Percentiles rank a stretch among this genome's conserved stretches.
These are phyloP conservation scores for Oreotrochilus melanogaster DNA, from an alignment of 2,113 vertebrate species.

Conservation along the genomic window DNA sequence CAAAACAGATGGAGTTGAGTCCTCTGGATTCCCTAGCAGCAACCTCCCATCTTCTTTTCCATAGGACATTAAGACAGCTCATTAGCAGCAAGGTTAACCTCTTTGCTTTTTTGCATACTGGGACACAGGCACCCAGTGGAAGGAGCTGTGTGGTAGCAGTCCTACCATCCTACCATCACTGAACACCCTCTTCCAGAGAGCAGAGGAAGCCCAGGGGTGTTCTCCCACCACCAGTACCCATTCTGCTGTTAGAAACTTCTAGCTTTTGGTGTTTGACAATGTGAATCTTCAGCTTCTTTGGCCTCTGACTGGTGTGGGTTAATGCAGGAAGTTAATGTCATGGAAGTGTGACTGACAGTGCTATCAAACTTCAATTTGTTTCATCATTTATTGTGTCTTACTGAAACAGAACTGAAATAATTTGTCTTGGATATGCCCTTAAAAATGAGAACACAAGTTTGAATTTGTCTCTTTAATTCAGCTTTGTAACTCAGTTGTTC, in stretches of 20 bases:
- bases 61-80: background rate
- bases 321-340: background rate
- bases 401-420: background rate
- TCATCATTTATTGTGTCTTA: background rate
- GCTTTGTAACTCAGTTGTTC: background rate
- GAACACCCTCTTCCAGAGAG: background rate
- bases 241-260: background rate
- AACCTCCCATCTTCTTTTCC: background rate
- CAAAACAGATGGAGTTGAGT: background rate
- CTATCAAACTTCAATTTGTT: background rate
- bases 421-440: background rate
- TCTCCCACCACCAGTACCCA: background rate
- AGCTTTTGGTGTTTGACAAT: background rate
- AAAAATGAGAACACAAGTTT: background rate
- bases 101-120: background rate
- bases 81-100: background rate
- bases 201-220: rapidly evolving
- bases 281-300: background rate
- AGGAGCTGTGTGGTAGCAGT: background rate
- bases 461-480: background rate
- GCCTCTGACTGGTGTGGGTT: background rate
- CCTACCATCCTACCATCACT: background rate
- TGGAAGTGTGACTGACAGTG: background rate
- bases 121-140: background rate
- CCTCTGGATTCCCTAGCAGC: background rate